Evolutionary conservation across 1,140 invertebrate genomes (phyloP), one percentile per base, ranked within the genome.

Genomic region (Harpegnathos saltator): DNA sequence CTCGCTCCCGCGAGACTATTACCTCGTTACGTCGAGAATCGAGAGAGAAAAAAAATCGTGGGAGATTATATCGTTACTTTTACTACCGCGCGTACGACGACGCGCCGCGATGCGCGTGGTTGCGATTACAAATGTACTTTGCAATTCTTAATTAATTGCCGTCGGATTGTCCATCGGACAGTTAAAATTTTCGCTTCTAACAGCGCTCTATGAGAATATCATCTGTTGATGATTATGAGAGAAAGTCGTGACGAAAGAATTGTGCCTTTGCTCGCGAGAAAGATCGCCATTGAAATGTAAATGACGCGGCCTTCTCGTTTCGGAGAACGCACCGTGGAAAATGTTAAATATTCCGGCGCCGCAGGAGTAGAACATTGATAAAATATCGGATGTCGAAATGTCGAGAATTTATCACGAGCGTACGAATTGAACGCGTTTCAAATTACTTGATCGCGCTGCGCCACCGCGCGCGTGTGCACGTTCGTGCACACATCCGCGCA

Each of bases 21-120:
- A 63, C 17, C 63, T 83, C 4, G 62, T 77, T 75, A 66, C 59
- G 22, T 72, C 15, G 59, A 33, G 44, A 66, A 83, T 58, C 48
- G 52, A 65, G 5, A 17, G 24, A 78, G 58, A 22, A 44, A 69
- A 69, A 69, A 75, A 48, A 61, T 48, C 38, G 33, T 12, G 44
- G 33, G 14, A 15, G 22, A 33, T 58, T 80, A 69, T n/a, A n/a
- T n/a, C n/a, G n/a, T 59, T 78, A 68, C 15, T 59, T 22, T 75
- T 65, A 65, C 26, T 33, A 71, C 22, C 24, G 12, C 24, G 12
- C 17, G 14, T 44, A 71, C 24, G 61, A 17, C 15, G 19, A 44
- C 9, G 7, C 11, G 38, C 9, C 71, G 73, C 7, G n/a, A 19
- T 62, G 15, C 19, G 19, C 19, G 12, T 7, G 7, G 14, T 17